Evolutionary conservation across 2,888 invertebrate genomes (phyloP), one percentile per base, ranked within the genome.

Genomic region (Lampropteryx suffumata): DNA sequence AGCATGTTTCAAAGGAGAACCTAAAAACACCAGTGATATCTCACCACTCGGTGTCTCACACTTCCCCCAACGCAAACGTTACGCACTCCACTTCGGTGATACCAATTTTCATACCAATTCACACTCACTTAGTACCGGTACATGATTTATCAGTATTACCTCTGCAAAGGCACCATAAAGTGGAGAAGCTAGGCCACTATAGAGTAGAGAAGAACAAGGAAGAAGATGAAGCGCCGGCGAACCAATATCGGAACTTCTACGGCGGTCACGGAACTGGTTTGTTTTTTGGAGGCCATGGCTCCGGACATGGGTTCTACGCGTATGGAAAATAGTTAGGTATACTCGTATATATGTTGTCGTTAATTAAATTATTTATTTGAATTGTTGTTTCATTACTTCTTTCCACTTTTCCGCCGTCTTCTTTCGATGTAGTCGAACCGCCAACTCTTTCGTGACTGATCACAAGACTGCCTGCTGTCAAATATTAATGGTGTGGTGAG

Each of bases 141-240:
- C 84, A 83, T 17, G 87, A 89, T 46, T 52, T 88, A 30, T 79
- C 84, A 0, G 88, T 89, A 0, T 80, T 89, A 60, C 88, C 88
- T 0, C 35, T 89, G 13, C 82, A 81, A 33, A 75, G 75, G 39
- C 64, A 71, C 13, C 65, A 65, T 8, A 51, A 62, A 0, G 69
- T 72, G 7, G 62, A 64, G 24, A 75, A 73, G 49, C 12, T 68
- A 1, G 67, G 64, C 9, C 76, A 71, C 41, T 73, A 70, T 32
- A 67, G 72, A 33, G 50, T 67, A 43, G 67, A 67, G 54, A 73
- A 78, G 37, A 77, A 71, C 42, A 70, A 62, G 7, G 67, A 74
- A 0, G 71, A 74, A 10, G 71, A 78, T 0, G 69, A 76, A 3
- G 79, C 81, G 14, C 70, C 76, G 13, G 56, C 67, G 9, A 82